Evolutionary conservation across 2,888 invertebrate species (phyloP).

Genomic region (Lottia scabra): DNA sequence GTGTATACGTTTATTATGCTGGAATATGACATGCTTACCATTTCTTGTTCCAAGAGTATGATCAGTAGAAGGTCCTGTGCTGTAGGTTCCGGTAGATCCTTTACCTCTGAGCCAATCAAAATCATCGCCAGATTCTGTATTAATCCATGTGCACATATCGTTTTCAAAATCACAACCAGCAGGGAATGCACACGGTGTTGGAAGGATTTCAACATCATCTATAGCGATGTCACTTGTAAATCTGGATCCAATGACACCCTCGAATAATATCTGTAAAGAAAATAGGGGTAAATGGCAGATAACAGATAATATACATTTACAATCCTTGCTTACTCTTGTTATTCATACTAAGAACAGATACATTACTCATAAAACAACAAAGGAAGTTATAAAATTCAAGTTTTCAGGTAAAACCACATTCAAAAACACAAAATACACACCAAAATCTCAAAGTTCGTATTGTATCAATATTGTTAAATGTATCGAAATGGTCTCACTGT

Average conservation of each 20-base stretch:
- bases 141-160: constrained; percentile 49
- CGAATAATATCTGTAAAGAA: constrained; percentile 54
- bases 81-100: constrained; percentile 39
- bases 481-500: too few species aligned
- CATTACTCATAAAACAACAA: too few species aligned
- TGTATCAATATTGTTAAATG: too few species aligned
- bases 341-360: too few species aligned
- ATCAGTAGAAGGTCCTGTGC: constrained; percentile 84
- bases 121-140: constrained; percentile 42
- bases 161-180: constrained; percentile 61
- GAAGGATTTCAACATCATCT: constrained; percentile 53
- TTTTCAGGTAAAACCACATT: too few species aligned
- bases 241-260: constrained; percentile 48
- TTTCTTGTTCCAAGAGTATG: constrained; percentile 79
- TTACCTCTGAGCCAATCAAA: constrained; percentile 56
- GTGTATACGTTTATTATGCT: neutral
- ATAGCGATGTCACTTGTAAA: constrained; percentile 57
- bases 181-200: constrained; percentile 44
- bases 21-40: constrained; percentile 67
- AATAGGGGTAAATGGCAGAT: neutral
- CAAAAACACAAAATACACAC: too few species aligned
- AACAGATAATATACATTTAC: too few species aligned
- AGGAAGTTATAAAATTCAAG: too few species aligned
- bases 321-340: too few species aligned
- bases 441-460: too few species aligned